These are phyloP conservation scores for Formica exsecta DNA, from an alignment of 1,140 invertebrate genomes.

Conservation along the genomic window DNA sequence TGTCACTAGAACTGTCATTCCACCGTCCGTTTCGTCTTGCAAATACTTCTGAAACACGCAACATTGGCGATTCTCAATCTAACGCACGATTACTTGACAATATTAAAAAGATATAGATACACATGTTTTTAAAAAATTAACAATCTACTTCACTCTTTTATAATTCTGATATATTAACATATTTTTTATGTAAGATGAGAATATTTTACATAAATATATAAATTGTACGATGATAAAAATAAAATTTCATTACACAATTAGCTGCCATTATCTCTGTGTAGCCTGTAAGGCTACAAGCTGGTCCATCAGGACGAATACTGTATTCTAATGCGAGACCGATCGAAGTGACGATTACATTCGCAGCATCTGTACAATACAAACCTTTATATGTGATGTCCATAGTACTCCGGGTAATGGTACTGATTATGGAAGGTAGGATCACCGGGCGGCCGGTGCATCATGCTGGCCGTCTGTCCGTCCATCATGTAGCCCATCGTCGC, in stretches of 20 bases:
- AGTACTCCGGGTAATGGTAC: slow-evolving; percentile 97
- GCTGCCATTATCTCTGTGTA: background rate
- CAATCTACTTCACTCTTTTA: background rate
- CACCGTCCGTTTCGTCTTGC: slow-evolving; percentile 51
- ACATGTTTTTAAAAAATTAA: background rate
- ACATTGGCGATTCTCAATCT: slow-evolving; percentile 30
- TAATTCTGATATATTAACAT: slow-evolving; percentile 3
- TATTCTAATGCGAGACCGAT: background rate
- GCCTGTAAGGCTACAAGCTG: background rate
- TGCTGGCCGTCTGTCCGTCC: slow-evolving; percentile 95
- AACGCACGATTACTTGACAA: background rate
- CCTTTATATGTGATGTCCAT: slow-evolving; percentile 95
- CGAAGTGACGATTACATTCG: slow-evolving; percentile 19
- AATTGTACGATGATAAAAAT: background rate
- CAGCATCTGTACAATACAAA: slow-evolving; percentile 67
- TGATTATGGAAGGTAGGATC: slow-evolving; percentile 96
- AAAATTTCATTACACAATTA: background rate
- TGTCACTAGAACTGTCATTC: slow-evolving; percentile 72
- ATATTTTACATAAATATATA: background rate
- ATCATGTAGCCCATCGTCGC: slow-evolving; percentile 98
- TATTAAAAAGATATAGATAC: background rate
- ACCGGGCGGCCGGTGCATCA: slow-evolving; percentile 97
- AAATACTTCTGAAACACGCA: slow-evolving; percentile 71
- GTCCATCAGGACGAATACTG: background rate
- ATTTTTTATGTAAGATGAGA: background rate